phyloP scores from a whole-genome alignment of 2,113 vertebrate species.

The Paedocypris sp. region DNA sequence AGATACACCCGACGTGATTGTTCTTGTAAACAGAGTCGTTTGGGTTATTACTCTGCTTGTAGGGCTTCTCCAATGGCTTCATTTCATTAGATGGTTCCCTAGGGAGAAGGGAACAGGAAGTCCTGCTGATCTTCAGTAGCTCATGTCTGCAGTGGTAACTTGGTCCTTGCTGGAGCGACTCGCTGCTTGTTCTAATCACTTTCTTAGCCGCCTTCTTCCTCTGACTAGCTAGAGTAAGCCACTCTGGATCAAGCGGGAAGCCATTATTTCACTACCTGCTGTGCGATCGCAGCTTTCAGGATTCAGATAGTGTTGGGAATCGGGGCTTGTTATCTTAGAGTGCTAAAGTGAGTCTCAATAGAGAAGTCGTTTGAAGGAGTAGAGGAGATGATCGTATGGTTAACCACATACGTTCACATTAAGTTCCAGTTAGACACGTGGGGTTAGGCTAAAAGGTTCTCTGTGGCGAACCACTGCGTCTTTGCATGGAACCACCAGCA shows the following conservation, averaged over 20 bases:
- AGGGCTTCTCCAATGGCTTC: conserved; percentile 10
- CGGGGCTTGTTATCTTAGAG: neutral
- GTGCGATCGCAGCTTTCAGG: neutral
- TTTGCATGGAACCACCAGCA: too few relatives aligned
- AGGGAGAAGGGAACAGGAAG: neutral
- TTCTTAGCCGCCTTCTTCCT: conserved; percentile 2
- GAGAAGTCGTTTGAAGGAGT: neutral
- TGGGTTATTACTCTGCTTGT: conserved; percentile 30
- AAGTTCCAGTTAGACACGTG: too few relatives aligned
- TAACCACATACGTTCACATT: neutral
- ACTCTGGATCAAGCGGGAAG: neutral
- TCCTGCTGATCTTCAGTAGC: neutral
- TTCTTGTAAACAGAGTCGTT: conserved; percentile 29
- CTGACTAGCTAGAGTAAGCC: neutral
- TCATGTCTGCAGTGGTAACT: neutral
- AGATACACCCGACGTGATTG: too few relatives aligned
- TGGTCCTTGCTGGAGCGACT: neutral
- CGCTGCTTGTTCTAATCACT: conserved; percentile 14
- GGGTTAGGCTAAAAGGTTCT: too few relatives aligned
- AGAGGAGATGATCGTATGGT: too few relatives aligned
- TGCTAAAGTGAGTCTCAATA: conserved; percentile 20
- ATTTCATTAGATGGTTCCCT: conserved; percentile 23
- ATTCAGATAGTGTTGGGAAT: neutral
- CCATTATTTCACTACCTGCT: conserved; percentile 1
- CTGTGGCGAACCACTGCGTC: too few relatives aligned